Conservation (phyloP, 2,113 vertebrate species). For the Odocoileus hemionus region DNA sequence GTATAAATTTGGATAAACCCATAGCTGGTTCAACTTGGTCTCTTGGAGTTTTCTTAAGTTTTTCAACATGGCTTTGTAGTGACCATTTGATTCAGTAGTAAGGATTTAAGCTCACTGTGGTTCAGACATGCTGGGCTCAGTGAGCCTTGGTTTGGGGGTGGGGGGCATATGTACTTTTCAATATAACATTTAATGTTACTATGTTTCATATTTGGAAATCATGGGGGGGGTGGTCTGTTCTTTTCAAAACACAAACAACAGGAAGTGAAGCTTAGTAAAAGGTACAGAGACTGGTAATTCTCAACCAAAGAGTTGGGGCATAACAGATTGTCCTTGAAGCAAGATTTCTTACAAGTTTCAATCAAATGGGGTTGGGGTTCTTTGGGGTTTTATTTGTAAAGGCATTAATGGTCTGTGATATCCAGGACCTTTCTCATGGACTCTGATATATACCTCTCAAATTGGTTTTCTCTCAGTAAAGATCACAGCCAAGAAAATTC, state of each 20-base stretch:
- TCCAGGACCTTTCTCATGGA: background rate
- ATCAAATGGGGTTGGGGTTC: background rate
- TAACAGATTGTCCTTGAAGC: background rate
- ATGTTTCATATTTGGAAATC: conserved; percentile 28
- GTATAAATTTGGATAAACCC: background rate
- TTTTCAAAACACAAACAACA: background rate
- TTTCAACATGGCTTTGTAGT: background rate
- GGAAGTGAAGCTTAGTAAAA: background rate
- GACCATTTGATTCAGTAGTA: background rate
- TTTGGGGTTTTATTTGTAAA: background rate
- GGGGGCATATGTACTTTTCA: background rate
- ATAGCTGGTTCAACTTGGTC: background rate
- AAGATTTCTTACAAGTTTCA: background rate
- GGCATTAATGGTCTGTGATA: background rate
- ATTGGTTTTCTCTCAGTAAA: background rate
- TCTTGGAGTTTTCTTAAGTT: background rate
- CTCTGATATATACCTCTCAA: background rate
- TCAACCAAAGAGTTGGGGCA: background rate
- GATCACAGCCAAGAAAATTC: background rate
- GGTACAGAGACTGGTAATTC: background rate
- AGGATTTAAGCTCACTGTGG: background rate
- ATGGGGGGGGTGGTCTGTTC: background rate
- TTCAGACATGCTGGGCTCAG: background rate
- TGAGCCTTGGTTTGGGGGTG: background rate
- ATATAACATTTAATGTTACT: conserved; percentile 17